These are phyloP conservation scores for Gracilinanus agilis DNA, from an alignment of 2,113 vertebrate species.

Conservation along the genomic window DNA sequence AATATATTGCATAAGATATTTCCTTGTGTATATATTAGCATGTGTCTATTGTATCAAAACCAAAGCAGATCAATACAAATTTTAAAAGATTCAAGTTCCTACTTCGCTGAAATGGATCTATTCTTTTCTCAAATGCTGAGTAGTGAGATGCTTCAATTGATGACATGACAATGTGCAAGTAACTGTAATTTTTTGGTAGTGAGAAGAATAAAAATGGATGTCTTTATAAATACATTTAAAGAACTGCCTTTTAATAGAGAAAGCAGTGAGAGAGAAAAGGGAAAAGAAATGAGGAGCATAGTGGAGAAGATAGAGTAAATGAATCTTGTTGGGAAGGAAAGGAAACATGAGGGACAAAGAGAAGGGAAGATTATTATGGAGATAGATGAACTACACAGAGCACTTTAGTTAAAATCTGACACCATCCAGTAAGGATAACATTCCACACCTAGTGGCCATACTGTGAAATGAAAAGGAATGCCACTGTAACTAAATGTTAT, in stretches of 20 bases:
- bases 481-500: not conserved
- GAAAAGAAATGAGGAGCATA: not conserved
- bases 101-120: too few relatives aligned
- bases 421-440: not conserved
- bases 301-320: not conserved
- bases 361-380: not conserved
- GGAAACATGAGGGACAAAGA: not conserved
- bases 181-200: not conserved
- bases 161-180: too few relatives aligned
- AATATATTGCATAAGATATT: too few relatives aligned
- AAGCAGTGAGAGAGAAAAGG: slow-evolving; percentile 6
- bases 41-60: too few relatives aligned
- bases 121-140: too few relatives aligned
- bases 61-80: too few relatives aligned
- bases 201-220: not conserved
- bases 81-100: too few relatives aligned
- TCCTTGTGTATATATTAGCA: too few relatives aligned
- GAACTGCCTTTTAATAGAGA: slow-evolving; percentile 37
- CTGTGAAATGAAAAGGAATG: not conserved
- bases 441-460: not conserved
- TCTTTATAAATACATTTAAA: not conserved
- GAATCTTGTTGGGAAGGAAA: not conserved
- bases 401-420: not conserved
- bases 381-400: not conserved
- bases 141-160: too few relatives aligned